Conservation (phyloP, 2,113 vertebrate species). For the Siniperca knerii region DNA sequence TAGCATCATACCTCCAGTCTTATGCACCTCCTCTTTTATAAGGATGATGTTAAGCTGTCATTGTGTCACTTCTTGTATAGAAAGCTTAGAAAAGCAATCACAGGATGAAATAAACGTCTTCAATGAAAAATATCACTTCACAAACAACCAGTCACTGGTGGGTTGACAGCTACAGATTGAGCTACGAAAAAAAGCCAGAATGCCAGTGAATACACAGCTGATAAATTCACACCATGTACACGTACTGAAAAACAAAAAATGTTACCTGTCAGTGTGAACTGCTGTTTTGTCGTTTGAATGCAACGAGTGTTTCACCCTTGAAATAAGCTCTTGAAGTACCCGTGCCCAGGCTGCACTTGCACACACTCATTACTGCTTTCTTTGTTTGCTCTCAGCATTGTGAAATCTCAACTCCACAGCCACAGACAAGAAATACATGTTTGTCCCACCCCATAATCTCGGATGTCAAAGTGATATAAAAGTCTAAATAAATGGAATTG, state of each 20-base stretch:
- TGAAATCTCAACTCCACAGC: constrained; percentile 20
- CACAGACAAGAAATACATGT: constrained; percentile 46
- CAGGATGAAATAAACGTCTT: not conserved
- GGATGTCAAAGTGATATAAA: constrained; percentile 38
- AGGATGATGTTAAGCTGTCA: not conserved
- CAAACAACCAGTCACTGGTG: not conserved
- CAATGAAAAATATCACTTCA: constrained; percentile 7
- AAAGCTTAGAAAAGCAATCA: not conserved
- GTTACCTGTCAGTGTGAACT: constrained; percentile 4
- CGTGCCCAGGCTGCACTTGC: not conserved
- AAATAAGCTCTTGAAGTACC: constrained; percentile 23
- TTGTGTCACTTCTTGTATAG: not conserved
- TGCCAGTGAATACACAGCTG: not conserved
- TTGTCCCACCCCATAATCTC: constrained; percentile 33
- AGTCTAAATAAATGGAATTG: constrained; percentile 47
- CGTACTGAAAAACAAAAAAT: not conserved
- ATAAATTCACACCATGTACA: not conserved
- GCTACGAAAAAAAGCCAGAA: not conserved
- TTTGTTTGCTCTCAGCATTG: constrained; percentile 16
- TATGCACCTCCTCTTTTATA: not conserved
- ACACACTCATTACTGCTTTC: constrained; percentile 8
- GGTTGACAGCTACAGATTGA: constrained; percentile 15
- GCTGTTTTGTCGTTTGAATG: constrained; percentile 9
- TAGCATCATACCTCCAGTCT: not conserved
- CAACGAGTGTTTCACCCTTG: constrained; percentile 11